Base-by-base conservation (phyloP, 2,888 invertebrate species). In the Erynnis tages region DNA sequence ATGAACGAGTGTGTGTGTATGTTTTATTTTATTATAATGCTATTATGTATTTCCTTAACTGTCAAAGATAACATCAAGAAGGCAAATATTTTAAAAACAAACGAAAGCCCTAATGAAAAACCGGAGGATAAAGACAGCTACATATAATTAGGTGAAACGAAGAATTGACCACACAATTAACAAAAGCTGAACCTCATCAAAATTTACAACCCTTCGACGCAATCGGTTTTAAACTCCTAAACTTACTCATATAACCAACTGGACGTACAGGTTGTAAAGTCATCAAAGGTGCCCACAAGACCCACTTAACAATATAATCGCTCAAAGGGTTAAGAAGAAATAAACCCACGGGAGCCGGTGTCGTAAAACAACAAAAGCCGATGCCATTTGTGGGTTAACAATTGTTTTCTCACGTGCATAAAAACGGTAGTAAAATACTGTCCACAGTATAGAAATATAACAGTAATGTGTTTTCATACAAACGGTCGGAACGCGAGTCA, bases 391-490 rank as follows among this genome's bases (percentile, higher is more conserved):
- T 69, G 71, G 77, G 58, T 63, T 64, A 69, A 73, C 82, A 78
- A 86, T 84, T 83, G 86, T 84, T 84, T 79, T 77, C 76, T 76
- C 78, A 76, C 76, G 71, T 72, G 58, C 48, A 48, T 81, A 81
- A 82, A 81, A 79, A 70, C 61, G 63, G 68, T 61, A 63, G 64
- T 79, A 75, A 79, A 82, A 67, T n/a, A n/a, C n/a, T n/a, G n/a
- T n/a, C n/a, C n/a, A n/a, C n/a, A n/a, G n/a, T n/a, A n/a, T n/a
- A n/a, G n/a, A n/a, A n/a, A n/a, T n/a, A n/a, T n/a, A n/a, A n/a
- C n/a, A n/a, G n/a, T n/a, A n/a, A n/a, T n/a, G n/a, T n/a, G n/a
- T n/a, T n/a, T n/a, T n/a, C n/a, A n/a, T n/a, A n/a, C n/a, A n/a
- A n/a, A n/a, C n/a, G n/a, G n/a, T n/a, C n/a, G n/a, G n/a, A n/a